phyloP scores from a whole-genome alignment of 2,888 invertebrate species.

The Calliphora vomitoria region DNA sequence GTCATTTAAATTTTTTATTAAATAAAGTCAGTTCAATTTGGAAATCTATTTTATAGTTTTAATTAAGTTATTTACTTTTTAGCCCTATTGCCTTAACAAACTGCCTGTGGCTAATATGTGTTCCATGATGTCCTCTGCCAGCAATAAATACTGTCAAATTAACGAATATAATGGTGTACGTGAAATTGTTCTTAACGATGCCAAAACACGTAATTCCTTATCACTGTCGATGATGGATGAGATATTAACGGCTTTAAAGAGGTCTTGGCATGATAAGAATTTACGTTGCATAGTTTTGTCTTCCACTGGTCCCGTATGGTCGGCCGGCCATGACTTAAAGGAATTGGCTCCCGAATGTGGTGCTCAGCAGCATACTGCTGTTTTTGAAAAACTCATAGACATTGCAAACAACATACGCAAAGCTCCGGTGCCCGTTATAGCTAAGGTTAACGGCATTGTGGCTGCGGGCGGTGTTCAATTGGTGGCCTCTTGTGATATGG shows the following conservation, averaged over 20 bases:
- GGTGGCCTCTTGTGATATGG: conserved; percentile 96
- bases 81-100: conserved; percentile 14
- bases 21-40: conserved; percentile 22
- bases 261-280: conserved; percentile 86
- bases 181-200: conserved; percentile 86
- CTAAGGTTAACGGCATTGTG: conserved; percentile 87
- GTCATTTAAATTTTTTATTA: conserved; percentile 56
- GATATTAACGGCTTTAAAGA: conserved; percentile 87
- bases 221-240: conserved; percentile 92
- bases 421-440: conserved; percentile 95
- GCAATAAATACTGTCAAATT: conserved; percentile 53
- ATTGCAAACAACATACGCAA: conserved; percentile 91
- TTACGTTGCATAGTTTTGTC: conserved; percentile 92
- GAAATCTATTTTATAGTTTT: background rate
- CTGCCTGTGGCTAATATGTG: conserved; percentile 25
- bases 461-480: conserved; percentile 97
- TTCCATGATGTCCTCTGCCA: conserved; percentile 3
- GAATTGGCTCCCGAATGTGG: conserved; percentile 88
- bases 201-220: conserved; percentile 91
- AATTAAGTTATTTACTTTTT: background rate
- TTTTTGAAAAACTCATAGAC: conserved; percentile 91
- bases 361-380: conserved; percentile 82
- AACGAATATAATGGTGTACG: conserved; percentile 84
- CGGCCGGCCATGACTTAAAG: conserved; percentile 97
- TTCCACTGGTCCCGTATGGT: conserved; percentile 93